Evolutionary conservation across 1,140 invertebrate species (phyloP), one percentile per base, ranked within the genome.

Genomic region (Luehdorfia chinensis): DNA sequence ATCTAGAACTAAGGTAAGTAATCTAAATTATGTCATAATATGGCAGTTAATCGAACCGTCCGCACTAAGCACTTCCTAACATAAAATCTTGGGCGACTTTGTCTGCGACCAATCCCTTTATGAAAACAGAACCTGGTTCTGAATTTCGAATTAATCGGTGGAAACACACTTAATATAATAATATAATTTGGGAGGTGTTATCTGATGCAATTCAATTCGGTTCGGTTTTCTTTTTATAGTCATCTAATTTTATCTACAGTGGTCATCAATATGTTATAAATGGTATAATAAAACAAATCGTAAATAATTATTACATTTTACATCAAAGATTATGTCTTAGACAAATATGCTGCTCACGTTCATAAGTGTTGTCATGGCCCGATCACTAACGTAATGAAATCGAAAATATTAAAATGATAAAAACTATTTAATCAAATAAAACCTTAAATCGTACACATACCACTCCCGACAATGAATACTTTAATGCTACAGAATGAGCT

Each of bases 11-110:
- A 84, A 80, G 54, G 61, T 74, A 81, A 74, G 75, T 84, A 81
- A 51, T 70, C 77, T 83, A 85, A 79, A 77, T 66, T 85, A 85
- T 80, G 81, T 81, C 72, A 79, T 85, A 85, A 85, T 85, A 85
- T 85, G 81, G 81, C 81, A 85, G 81, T 85, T 83, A 78, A 67
- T 75, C 74, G 72, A 85, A 84, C 75, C 75, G 76, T 83, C 72
- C 68, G 76, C 73, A 71, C 72, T 77, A 72, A 69, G 75, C 76
- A 75, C 76, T 61, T 64, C 59, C 64, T 60, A 73, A 56, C 33
- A 61, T 56, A 56, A 62, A 49, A 56, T 66, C 58, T 56, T 66
- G 71, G 62, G 68, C 63, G 62, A 70, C 65, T 69, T 67, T 63
- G 59, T 71, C 75, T 66, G 60, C 62, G 60, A 70, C 59, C 66